Evolutionary conservation across 2,888 invertebrate species (phyloP).

Genomic region (Netelia fuscicornis): DNA sequence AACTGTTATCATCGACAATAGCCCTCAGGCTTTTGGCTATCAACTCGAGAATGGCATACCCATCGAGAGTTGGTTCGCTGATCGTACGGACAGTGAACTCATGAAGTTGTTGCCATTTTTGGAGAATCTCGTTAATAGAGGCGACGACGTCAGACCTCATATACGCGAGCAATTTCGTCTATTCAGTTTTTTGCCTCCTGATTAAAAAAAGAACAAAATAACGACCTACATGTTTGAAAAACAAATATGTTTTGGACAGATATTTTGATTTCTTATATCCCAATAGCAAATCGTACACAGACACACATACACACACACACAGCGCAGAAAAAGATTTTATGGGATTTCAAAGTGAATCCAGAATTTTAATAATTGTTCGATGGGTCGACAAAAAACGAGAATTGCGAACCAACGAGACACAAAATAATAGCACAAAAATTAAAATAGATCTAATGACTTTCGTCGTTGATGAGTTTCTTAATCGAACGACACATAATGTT

Average conservation of each 20-base stretch:
- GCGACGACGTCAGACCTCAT: constrained; percentile 96
- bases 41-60: constrained; percentile 98
- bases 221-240: background rate
- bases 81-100: constrained; percentile 94
- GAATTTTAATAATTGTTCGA: background rate
- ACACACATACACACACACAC: constrained; percentile 27
- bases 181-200: constrained; percentile 95
- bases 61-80: constrained; percentile 98
- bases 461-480: constrained; percentile 50
- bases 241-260: too few relatives aligned
- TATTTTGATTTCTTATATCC: background rate
- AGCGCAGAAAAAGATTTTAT: background rate
- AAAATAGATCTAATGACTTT: constrained; percentile 32
- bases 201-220: constrained; percentile 85
- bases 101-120: constrained; percentile 96
- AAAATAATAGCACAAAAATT: constrained; percentile 35
- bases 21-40: constrained; percentile 97
- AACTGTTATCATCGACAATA: constrained; percentile 95
- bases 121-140: constrained; percentile 92
- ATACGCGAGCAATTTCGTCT: constrained; percentile 96
- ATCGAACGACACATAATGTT: constrained; percentile 41
- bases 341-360: background rate
- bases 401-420: constrained; percentile 9
- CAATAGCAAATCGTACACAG: background rate
- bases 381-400: background rate